Evolutionary conservation across 2,888 invertebrate genomes (phyloP), one percentile per base, ranked within the genome.

Genomic region (Spilarctia lutea): DNA sequence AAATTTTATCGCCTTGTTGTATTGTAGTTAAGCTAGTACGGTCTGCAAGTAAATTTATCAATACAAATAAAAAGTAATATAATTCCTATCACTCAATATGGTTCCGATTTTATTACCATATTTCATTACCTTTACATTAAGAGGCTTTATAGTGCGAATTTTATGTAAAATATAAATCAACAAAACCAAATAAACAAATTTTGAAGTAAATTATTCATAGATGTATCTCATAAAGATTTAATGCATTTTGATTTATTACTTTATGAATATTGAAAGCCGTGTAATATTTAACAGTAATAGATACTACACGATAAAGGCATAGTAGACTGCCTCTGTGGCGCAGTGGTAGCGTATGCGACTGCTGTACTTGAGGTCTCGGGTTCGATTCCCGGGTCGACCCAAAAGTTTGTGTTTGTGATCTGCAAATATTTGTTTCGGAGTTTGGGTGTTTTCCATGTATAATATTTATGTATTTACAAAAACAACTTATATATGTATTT

Each of bases 1-100:
- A 73, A 80, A 78, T 80, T 86, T 88, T 88, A 89, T 86, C 80
- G 75, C 81, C 79, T 78, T 79, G 83, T 83, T 81, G 83, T 86
- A 86, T 86, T 88, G 84, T 85, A 83, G 80, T 82, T 75, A 73
- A 75, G 74, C 68, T n/a, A 69, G 83, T 82, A 81, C 45, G 33
- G 84, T 68, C 6, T 24, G 74, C 66, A 74, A 70, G 11, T 56
- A 39, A n/a, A 48, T 13, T 33, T 27, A 42, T 42, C 6, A 16
- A 24, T 24, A 24, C 0, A 48, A 27, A 48, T 33, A 16, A 27
- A 27, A 27, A 27, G 27, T 16, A 60, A 60, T 60, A 27, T 60
- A 16, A 60, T 27, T 60, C 13, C 27, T 60, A 27, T 27, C 60
- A 60, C 3, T 27, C 27, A 27, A n/a, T 60, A 6, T 3, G 11